Evolutionary conservation across 1,140 invertebrate genomes (phyloP).

Genomic region (Phymorhynchus buccinoides): DNA sequence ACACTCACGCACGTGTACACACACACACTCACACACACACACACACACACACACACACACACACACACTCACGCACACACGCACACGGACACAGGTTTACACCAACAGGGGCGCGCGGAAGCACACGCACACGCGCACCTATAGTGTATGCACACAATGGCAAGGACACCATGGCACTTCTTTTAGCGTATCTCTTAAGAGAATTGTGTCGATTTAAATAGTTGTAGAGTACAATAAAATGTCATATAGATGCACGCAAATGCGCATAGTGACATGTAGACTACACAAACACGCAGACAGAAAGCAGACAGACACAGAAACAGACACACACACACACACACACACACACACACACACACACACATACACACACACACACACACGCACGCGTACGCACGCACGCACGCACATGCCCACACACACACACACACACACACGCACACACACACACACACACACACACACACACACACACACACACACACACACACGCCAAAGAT

Average conservation of each 20-base stretch:
- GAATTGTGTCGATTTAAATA: too few species aligned
- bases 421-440: not conserved
- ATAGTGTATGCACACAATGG: too few species aligned
- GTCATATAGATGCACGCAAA: not conserved
- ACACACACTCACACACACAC: not conserved
- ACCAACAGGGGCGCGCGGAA: not conserved
- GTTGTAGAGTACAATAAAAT: too few species aligned
- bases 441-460: slow-evolving; percentile 10
- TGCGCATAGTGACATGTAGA: too few species aligned
- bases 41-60: not conserved
- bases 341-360: not conserved
- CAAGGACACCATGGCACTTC: too few species aligned
- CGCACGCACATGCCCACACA: not conserved
- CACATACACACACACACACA: not conserved
- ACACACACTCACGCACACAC: too few species aligned
- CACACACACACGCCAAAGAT: not conserved
- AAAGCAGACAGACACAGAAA: too few species aligned
- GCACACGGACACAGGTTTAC: not conserved
- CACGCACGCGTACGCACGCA: not conserved
- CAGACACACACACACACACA: slow-evolving; percentile 5
- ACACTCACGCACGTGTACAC: not conserved
- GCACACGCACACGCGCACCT: too few species aligned
- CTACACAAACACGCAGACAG: too few species aligned
- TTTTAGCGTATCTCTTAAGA: too few species aligned
- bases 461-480: not conserved